Evolutionary conservation across 2,888 invertebrate genomes (phyloP), one percentile per base, ranked within the genome.

Genomic region (Nymphalis c-album): DNA sequence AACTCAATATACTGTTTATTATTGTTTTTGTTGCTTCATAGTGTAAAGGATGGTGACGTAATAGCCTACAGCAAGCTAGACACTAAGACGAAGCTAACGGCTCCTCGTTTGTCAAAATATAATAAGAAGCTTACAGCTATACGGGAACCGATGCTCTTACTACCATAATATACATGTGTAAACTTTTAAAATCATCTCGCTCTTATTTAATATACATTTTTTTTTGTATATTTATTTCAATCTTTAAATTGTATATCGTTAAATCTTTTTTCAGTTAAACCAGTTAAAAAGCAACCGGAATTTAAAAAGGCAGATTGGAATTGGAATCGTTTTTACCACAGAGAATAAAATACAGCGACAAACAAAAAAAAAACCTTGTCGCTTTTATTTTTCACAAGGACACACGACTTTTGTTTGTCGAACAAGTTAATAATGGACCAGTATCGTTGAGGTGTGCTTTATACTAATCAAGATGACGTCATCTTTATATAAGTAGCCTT

Each of bases 321-420:
- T 63, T 64, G 63, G 67, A 72, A 74, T 68, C 68, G 70, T 71
- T 71, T 74, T 71, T 64, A 71, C 74, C 72, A 63, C 72, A 70
- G 67, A 71, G 67, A 72, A 65, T 68, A 74, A 74, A 74, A 71
- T 71, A 70, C 64, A 66, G 60, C 65, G 20, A n/a, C 48, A 63
- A 69, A 63, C 64, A 70, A 72, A 72, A 71, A 69, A 68, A 63
- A 59, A 53, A 53, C 26, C 59, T 63, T 58, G 59, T 60, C 26
- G 62, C 7, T 66, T 71, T 67, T 64, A 63, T 63, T 66, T 64
- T 67, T 63, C 50, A 60, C 46, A 53, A 60, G 59, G 55, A 58
- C 68, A 57, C 63, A 46, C 61, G n/a, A n/a, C 60, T 67, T 67
- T 67, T 70, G 67, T 67, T 67, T 60, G 57, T 57, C 58, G 58